Evolutionary conservation across 2,797 vertebrate species (phyloP).

Genomic region (Remorina albescens): DNA sequence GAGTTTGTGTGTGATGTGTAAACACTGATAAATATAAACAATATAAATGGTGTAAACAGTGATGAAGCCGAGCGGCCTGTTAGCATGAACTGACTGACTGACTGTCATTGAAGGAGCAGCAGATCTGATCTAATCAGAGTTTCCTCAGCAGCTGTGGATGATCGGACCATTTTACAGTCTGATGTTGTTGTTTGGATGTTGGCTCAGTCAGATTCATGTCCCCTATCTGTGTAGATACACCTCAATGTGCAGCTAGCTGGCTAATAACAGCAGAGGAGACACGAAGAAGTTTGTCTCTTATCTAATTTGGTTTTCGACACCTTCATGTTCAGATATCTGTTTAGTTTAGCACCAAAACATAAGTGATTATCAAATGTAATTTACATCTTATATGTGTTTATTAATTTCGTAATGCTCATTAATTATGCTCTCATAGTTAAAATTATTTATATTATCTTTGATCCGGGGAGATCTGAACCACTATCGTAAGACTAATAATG

Average conservation of each 20-base stretch:
- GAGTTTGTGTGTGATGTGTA: fast-evolving
- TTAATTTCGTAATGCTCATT: too few relatives aligned
- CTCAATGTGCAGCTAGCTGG: not conserved
- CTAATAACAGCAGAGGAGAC: not conserved
- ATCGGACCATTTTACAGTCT: not conserved
- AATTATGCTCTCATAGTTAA: too few relatives aligned
- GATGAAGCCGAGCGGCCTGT: not conserved
- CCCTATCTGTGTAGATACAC: not conserved
- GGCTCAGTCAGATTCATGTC: too few relatives aligned
- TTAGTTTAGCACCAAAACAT: not conserved
- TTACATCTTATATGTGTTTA: too few relatives aligned
- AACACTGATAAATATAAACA: fast-evolving
- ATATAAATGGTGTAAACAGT: fast-evolving
- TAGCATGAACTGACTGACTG: conserved; percentile 16
- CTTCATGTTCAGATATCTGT: too few relatives aligned
- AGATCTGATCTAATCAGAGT: not conserved
- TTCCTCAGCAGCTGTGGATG: fast-evolving
- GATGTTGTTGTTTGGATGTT: fast-evolving
- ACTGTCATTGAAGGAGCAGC: conserved; percentile 63
- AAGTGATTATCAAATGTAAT: too few relatives aligned
- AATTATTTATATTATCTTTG: not conserved
- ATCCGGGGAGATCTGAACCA: too few relatives aligned
- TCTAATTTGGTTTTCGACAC: too few relatives aligned
- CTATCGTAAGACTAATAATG: too few relatives aligned
- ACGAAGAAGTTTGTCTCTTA: too few relatives aligned